Percentiles rank a stretch among this genome's conserved stretches.
Conservation (phyloP, 2,113 vertebrate species). For the Grallaria varia region DNA sequence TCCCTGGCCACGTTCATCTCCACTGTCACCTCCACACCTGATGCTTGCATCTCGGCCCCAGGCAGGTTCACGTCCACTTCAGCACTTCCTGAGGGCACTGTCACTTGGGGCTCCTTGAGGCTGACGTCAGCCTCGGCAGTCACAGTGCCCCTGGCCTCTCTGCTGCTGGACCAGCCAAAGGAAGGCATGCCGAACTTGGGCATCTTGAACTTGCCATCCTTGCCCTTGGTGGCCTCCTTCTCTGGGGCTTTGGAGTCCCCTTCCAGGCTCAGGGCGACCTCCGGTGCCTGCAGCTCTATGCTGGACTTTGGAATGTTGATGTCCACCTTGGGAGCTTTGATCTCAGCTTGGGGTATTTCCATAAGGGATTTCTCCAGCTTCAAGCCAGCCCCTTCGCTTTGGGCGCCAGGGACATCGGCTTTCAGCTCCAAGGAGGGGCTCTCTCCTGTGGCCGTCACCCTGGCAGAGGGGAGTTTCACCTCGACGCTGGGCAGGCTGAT, state of each 20-base stretch:
- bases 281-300: fast-evolving
- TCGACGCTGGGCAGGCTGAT: too few relatives aligned
- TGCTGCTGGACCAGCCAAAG: not conserved
- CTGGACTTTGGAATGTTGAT: not conserved
- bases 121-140: not conserved
- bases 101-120: not conserved
- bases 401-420: too few relatives aligned
- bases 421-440: too few relatives aligned
- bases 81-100: not conserved
- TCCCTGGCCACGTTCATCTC: not conserved
- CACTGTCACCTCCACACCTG: not conserved
- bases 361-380: too few relatives aligned
- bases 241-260: fast-evolving
- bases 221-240: not conserved
- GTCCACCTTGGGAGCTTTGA: not conserved
- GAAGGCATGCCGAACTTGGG: slow-evolving; percentile 12
- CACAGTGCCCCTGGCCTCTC: not conserved
- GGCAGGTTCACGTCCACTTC: not conserved
- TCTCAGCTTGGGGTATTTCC: too few relatives aligned
- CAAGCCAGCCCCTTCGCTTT: too few relatives aligned
- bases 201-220: slow-evolving; percentile 33
- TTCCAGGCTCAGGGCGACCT: fast-evolving
- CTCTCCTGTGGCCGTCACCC: too few relatives aligned
- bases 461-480: too few relatives aligned
- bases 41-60: not conserved